phyloP scores from a whole-genome alignment of 2,888 invertebrate species.

The Eristalinus aeneus region DNA sequence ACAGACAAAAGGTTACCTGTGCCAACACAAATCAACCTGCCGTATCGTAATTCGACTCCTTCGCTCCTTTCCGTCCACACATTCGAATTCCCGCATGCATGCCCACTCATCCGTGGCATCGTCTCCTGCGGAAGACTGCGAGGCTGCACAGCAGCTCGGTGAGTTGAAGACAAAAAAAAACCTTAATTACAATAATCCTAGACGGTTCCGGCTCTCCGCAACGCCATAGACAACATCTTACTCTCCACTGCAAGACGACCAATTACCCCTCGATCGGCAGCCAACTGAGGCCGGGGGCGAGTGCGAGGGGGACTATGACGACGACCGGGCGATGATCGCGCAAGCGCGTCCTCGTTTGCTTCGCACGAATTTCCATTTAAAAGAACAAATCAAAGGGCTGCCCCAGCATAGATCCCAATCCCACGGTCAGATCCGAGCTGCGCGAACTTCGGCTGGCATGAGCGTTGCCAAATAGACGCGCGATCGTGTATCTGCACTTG shows the following conservation, averaged over 20 bases:
- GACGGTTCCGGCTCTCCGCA: conserved; percentile 28
- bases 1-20: conserved; percentile 42
- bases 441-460: conserved; percentile 9
- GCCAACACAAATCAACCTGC: conserved; percentile 61
- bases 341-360: conserved; percentile 69
- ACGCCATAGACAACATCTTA: conserved; percentile 60
- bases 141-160: conserved; percentile 38
- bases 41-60: conserved; percentile 49
- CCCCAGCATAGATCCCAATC: conserved; percentile 64
- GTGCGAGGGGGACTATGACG: neutral
- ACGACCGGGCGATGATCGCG: conserved; percentile 31
- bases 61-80: conserved; percentile 49
- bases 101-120: conserved; percentile 15
- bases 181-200: conserved; percentile 69
- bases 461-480: conserved; percentile 65
- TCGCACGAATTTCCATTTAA: conserved; percentile 71
- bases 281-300: neutral
- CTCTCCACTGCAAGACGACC: conserved; percentile 53
- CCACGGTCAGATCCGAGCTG: conserved; percentile 62
- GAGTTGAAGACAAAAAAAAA: neutral
- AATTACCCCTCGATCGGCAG: conserved; percentile 43
- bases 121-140: neutral
- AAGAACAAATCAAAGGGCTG: conserved; percentile 70
- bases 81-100: neutral
- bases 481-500: conserved; percentile 69